These are phyloP conservation scores for Neoarius graeffei DNA, from an alignment of 2,113 vertebrate species.

Conservation along the genomic window DNA sequence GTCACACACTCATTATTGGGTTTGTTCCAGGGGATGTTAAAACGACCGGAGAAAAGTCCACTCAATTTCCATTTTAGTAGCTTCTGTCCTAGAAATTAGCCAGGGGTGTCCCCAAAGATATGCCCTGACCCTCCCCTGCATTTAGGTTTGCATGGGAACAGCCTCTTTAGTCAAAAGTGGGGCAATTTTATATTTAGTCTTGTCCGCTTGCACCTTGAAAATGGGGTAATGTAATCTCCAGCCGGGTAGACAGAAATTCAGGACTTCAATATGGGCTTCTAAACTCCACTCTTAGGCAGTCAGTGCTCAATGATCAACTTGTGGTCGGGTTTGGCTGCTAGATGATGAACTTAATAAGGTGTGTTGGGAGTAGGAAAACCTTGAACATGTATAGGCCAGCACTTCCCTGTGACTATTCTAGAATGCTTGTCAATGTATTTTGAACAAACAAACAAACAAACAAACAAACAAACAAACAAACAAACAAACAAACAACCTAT, in stretches of 20 bases:
- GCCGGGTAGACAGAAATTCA: conserved; percentile 20
- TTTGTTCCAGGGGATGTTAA: conserved; percentile 65
- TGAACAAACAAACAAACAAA: background rate
- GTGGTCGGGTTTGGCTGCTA: background rate
- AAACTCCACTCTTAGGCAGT: background rate
- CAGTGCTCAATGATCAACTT: background rate
- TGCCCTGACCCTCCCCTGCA: conserved; percentile 69
- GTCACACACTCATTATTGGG: conserved; percentile 64
- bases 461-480: background rate
- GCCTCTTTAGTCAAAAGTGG: conserved; percentile 70
- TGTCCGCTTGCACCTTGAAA: conserved; percentile 67
- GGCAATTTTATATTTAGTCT: conserved; percentile 70
- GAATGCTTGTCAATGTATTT: background rate
- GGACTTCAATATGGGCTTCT: background rate
- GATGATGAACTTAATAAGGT: conserved; percentile 1
- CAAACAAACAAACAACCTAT: too few species aligned
- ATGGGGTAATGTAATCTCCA: conserved; percentile 59
- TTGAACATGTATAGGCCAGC: background rate
- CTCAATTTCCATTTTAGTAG: conserved; percentile 69
- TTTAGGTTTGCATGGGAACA: conserved; percentile 64
- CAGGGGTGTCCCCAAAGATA: conserved; percentile 71
- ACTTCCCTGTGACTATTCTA: background rate
- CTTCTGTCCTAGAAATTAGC: conserved; percentile 82
- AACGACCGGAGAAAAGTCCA: conserved; percentile 47
- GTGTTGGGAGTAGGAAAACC: background rate